These are phyloP conservation scores for Holacanthus passer DNA, from an alignment of 2,113 vertebrate genomes.

Conservation along the genomic window DNA sequence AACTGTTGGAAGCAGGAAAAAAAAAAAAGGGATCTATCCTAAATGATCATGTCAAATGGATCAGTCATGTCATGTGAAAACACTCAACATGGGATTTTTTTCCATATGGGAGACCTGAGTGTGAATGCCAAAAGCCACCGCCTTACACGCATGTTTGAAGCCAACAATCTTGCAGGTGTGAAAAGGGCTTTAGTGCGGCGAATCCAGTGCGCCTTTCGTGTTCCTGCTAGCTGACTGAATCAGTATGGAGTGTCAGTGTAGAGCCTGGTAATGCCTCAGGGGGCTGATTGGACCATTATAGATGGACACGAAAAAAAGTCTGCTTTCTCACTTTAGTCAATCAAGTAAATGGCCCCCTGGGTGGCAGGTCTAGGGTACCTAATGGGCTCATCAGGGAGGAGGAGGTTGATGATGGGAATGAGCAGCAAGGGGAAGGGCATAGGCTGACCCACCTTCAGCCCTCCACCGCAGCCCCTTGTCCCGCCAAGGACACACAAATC, in stretches of 20 bases:
- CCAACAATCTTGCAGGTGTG: constrained; percentile 5
- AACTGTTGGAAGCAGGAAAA: background rate
- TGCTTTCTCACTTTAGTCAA: constrained; percentile 82
- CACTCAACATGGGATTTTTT: background rate
- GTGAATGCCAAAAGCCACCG: background rate
- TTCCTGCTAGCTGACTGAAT: constrained; percentile 55
- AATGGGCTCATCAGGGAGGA: constrained; percentile 81
- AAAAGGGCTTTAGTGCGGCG: constrained; percentile 15
- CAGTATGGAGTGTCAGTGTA: constrained; percentile 65
- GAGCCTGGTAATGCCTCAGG: constrained; percentile 61
- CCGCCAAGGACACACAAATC: constrained; percentile 46
- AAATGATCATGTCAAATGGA: background rate
- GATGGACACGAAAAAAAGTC: constrained; percentile 78
- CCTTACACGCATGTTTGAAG: constrained; percentile 5
- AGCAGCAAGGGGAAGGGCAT: constrained; percentile 43
- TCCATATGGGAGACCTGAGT: background rate
- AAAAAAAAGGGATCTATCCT: background rate
- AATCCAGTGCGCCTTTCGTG: constrained; percentile 38
- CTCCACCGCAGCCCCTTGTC: constrained; percentile 9
- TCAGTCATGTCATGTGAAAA: constrained; percentile 16
- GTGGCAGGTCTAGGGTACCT: constrained; percentile 75
- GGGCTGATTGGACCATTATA: constrained; percentile 83
- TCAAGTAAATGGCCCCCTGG: constrained; percentile 82
- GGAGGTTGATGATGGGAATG: constrained; percentile 68
- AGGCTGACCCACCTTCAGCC: constrained; percentile 52